Conservation (phyloP, 2,797 vertebrate genomes). For the Pseudochirops cupreus region DNA sequence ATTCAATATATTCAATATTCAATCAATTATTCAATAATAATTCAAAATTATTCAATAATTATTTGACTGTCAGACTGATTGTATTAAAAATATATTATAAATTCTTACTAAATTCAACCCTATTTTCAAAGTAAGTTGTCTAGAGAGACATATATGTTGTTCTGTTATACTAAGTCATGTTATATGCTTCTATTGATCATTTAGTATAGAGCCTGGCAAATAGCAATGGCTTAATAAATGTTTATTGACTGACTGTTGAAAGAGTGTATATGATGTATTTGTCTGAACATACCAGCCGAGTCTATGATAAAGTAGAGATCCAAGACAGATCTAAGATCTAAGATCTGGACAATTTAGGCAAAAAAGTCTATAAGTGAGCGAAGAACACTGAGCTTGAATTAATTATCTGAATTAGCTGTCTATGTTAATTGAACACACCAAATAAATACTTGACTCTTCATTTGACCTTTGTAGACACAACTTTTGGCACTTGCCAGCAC, state of each 20-base stretch:
- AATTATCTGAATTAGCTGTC: not conserved
- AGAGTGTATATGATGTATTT: not conserved
- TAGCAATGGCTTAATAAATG: not conserved
- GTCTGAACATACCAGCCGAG: accelerated
- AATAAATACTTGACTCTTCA: too few relatives aligned
- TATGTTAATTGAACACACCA: not conserved
- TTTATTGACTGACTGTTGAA: not conserved
- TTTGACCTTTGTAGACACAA: not conserved
- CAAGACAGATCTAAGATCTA: too few relatives aligned
- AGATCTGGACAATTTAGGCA: not conserved
- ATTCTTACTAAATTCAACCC: not conserved
- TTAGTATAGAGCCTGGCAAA: not conserved
- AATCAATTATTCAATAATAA: too few relatives aligned
- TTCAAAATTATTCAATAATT: not conserved
- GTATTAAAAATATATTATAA: not conserved
- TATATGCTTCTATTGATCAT: not conserved
- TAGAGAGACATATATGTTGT: not conserved
- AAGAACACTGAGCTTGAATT: not conserved
- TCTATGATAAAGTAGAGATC: not conserved
- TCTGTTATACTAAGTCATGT: not conserved
- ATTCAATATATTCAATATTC: too few relatives aligned
- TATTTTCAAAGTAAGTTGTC: not conserved
- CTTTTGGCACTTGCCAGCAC: not conserved
- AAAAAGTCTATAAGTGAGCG: not conserved
- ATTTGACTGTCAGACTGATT: not conserved